phyloP scores from a whole-genome alignment of 1,140 invertebrate genomes.

The Phymorhynchus buccinoides region DNA sequence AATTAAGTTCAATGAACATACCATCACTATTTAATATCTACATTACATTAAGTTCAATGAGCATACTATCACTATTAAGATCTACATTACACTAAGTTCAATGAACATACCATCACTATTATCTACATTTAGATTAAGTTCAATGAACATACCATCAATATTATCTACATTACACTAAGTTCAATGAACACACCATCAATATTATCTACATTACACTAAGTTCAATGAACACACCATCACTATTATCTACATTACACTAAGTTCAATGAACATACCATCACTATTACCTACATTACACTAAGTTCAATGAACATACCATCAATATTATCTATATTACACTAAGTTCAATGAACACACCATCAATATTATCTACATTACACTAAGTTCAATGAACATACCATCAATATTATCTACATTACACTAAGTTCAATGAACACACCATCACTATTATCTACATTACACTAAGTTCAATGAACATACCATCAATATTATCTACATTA shows the following conservation, averaged over 20 bases:
- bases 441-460: too few species aligned
- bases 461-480: slow-evolving; percentile 27
- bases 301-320: too few species aligned
- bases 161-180: background rate
- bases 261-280: background rate
- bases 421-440: too few species aligned
- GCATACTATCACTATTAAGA: too few species aligned
- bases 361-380: background rate
- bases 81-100: too few species aligned
- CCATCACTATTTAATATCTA: background rate
- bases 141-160: background rate
- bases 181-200: too few species aligned
- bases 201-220: too few species aligned
- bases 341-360: background rate
- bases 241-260: background rate
- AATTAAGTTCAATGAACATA: background rate
- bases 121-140: background rate
- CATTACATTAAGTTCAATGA: background rate
- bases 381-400: background rate
- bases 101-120: background rate
- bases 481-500: background rate
- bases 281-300: background rate
- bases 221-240: background rate
- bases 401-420: background rate
- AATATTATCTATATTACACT: too few species aligned